phyloP scores from a whole-genome alignment of 2,888 invertebrate species.

The Yponomeuta plumbellus region DNA sequence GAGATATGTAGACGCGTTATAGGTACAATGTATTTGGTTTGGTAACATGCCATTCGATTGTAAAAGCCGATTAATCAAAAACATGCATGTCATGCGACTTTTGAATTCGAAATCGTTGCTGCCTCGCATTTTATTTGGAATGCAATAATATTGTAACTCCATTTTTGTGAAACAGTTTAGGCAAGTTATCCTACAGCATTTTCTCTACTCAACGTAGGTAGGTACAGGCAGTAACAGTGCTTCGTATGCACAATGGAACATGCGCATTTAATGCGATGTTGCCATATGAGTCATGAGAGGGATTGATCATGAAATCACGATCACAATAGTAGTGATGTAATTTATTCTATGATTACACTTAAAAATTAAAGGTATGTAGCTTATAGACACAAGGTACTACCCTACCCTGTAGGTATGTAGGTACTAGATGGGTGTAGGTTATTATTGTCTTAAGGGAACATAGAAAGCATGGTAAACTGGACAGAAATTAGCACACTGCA shows the following conservation, averaged over 20 bases:
- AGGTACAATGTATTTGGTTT: not conserved
- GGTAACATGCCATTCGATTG: slow-evolving; percentile 7
- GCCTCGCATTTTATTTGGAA: not conserved
- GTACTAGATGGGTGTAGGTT: too few relatives aligned
- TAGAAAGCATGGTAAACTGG: too few relatives aligned
- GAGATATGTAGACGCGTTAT: not conserved
- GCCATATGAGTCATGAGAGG: not conserved
- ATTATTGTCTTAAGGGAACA: too few relatives aligned
- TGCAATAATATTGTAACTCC: slow-evolving; percentile 16
- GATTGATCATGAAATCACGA: not conserved
- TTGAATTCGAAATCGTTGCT: not conserved
- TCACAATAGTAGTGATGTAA: not conserved
- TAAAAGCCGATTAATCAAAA: not conserved
- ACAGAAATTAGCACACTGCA: too few relatives aligned
- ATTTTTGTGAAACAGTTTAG: slow-evolving; percentile 27
- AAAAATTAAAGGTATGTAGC: not conserved
- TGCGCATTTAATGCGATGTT: not conserved
- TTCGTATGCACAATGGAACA: not conserved
- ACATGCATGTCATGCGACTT: slow-evolving; percentile 7
- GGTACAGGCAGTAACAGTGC: not conserved
- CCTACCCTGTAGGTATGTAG: too few relatives aligned
- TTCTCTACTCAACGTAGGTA: not conserved
- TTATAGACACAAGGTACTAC: slow-evolving; percentile 13
- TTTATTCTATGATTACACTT: not conserved
- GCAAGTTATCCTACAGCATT: not conserved